These are phyloP conservation scores for Charaxes varanes DNA, from an alignment of 1,140 invertebrate genomes.

Conservation along the genomic window DNA sequence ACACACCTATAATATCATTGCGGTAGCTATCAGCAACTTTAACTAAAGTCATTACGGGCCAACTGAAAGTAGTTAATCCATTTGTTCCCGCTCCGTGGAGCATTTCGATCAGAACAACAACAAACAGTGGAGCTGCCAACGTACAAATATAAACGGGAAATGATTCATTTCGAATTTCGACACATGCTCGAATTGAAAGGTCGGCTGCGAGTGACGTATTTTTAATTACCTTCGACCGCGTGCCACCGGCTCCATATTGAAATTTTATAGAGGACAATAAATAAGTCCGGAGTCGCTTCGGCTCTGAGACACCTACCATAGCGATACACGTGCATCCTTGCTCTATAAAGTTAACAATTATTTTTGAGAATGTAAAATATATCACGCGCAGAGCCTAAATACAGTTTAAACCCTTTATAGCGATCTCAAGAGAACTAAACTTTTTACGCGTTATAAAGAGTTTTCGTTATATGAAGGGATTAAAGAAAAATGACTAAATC, in stretches of 20 bases:
- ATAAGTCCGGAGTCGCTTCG: slow-evolving; percentile 42
- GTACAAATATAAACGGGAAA: slow-evolving; percentile 67
- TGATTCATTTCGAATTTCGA: slow-evolving; percentile 72
- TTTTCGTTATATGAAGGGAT: no score
- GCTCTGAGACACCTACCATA: slow-evolving; percentile 15
- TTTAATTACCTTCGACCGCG: slow-evolving; percentile 69
- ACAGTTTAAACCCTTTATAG: no score
- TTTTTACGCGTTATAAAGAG: no score
- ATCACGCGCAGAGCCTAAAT: no score
- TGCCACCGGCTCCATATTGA: slow-evolving; percentile 56
- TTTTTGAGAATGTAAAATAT: no score
- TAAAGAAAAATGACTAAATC: no score
- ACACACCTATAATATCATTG: no score
- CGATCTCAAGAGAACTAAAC: no score
- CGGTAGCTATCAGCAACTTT: no score
- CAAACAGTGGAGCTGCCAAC: slow-evolving; percentile 44
- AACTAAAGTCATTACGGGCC: no score
- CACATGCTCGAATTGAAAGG: slow-evolving; percentile 69
- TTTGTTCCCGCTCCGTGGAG: slow-evolving; percentile 19
- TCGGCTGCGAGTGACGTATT: slow-evolving; percentile 71
- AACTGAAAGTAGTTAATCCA: slow-evolving; percentile 29
- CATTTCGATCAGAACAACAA: slow-evolving; percentile 45
- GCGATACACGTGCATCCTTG: no score
- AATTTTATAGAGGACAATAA: slow-evolving; percentile 66
- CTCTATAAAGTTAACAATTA: no score